A percentile compares a stretch with the other conserved stretches of the same genome.
Evolutionary conservation across 2,888 invertebrate species (phyloP).

Genomic region (Ectemnius continuus): DNA sequence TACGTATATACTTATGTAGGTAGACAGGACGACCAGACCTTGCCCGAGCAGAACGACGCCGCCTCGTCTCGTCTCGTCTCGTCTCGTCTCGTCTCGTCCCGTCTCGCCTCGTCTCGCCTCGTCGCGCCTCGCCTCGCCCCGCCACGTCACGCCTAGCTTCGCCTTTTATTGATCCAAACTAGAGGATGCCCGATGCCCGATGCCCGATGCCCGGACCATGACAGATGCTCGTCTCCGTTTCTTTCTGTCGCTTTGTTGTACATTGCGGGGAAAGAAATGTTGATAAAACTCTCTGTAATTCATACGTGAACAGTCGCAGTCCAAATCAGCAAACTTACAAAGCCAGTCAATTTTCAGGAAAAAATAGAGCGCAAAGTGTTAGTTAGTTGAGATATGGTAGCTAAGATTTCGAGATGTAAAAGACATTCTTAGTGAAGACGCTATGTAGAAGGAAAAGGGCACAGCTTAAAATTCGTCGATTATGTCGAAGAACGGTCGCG

Average conservation of each 20-base stretch:
- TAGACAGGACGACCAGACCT: slow-evolving; percentile 1
- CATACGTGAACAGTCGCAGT: no score
- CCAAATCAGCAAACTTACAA: no score
- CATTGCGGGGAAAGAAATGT: no score
- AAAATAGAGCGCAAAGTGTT: no score
- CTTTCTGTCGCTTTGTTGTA: no score
- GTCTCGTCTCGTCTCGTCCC: not conserved
- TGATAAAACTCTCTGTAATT: no score
- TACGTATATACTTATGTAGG: no score
- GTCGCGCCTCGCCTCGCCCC: slow-evolving; percentile 45
- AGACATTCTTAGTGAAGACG: no score
- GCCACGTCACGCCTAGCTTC: no score
- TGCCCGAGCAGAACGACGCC: slow-evolving; percentile 39
- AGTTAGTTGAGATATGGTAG: slow-evolving; percentile 54
- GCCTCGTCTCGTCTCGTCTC: slow-evolving; percentile 16
- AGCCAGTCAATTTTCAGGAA: no score
- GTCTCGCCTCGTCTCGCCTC: slow-evolving; percentile 29
- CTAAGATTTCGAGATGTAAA: slow-evolving; percentile 58
- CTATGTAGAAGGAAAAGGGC: no score
- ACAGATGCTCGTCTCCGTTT: slow-evolving; percentile 37
- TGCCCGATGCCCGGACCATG: slow-evolving; percentile 36
- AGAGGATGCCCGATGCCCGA: slow-evolving; percentile 23
- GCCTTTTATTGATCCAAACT: slow-evolving; percentile 57
- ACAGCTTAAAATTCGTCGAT: slow-evolving; percentile 56
- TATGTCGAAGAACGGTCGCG: slow-evolving; percentile 63